Percentiles rank a stretch among this genome's conserved stretches.
These are phyloP conservation scores for Acanthurus leucopareius DNA, from an alignment of 2,797 vertebrate species.

Conservation along the genomic window DNA sequence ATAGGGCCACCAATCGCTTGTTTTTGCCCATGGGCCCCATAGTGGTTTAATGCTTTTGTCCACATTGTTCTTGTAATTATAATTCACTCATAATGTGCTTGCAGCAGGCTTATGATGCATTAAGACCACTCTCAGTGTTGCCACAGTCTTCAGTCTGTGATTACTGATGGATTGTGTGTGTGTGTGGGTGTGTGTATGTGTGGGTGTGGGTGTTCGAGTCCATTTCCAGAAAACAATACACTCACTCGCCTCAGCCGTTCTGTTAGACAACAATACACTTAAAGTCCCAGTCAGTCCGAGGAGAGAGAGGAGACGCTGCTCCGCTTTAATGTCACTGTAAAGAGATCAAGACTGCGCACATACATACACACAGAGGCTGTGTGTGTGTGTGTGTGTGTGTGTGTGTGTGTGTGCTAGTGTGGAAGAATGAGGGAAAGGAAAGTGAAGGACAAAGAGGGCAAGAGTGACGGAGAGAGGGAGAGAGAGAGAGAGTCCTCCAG, in stretches of 20 bases:
- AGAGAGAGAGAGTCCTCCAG: constrained; percentile 46
- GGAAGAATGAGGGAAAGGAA: constrained; percentile 42
- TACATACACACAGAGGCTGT: neutral
- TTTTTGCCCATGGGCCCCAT: constrained; percentile 1
- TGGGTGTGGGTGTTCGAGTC: constrained; percentile 29
- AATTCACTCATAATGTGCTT: constrained; percentile 23
- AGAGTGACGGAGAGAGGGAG: constrained; percentile 35
- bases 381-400: neutral
- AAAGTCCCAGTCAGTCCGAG: constrained; percentile 58
- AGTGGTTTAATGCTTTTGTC: constrained; percentile 4
- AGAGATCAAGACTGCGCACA: constrained; percentile 55
- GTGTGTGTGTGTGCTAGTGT: constrained; percentile 8
- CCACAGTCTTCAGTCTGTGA: constrained; percentile 47
- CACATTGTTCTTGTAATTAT: constrained; percentile 4
- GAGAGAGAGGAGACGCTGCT: constrained; percentile 62
- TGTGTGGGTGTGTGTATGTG: constrained; percentile 26
- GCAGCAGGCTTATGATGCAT: constrained; percentile 27
- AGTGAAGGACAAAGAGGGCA: constrained; percentile 58
- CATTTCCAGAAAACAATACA: constrained; percentile 73
- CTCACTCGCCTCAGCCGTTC: constrained; percentile 22
- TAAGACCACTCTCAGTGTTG: constrained; percentile 43
- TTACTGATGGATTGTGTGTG: constrained; percentile 48
- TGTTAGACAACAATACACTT: constrained; percentile 78
- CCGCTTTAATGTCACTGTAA: constrained; percentile 65
- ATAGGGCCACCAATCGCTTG: neutral